A percentile compares a stretch with the other conserved stretches of the same genome.
Conservation (phyloP, 2,888 invertebrate genomes). For the Hofmannophila pseudospretella region DNA sequence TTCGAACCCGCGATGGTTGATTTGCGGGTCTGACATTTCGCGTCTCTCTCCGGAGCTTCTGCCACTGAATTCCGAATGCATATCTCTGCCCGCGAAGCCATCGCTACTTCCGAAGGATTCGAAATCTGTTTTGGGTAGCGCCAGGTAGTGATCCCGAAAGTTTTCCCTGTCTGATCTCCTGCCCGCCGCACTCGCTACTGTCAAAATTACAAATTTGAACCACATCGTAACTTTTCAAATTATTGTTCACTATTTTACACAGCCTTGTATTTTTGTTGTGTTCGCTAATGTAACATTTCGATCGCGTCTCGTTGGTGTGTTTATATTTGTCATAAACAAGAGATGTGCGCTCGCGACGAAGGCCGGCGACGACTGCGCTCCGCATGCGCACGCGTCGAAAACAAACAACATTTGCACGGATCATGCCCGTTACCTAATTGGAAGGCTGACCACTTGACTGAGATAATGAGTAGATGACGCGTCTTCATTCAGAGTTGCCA, state of each 20-base stretch:
- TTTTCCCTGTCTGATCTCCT: background rate
- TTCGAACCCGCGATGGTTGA: background rate
- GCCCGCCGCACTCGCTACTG: constrained; percentile 3
- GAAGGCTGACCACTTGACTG: no score
- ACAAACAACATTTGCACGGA: background rate
- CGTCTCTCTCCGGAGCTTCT: background rate
- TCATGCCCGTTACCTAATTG: background rate
- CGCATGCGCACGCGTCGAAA: background rate
- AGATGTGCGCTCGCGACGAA: constrained; percentile 2
- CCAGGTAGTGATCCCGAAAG: background rate
- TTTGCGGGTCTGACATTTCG: background rate
- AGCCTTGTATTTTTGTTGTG: background rate
- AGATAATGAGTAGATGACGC: background rate
- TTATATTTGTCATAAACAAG: no score
- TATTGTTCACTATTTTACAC: background rate
- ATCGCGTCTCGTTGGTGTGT: no score
- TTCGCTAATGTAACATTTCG: no score
- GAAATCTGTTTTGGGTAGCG: background rate
- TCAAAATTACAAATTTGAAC: background rate
- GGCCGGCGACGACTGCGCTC: constrained; percentile 1
- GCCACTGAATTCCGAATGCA: background rate
- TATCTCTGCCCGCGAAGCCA: background rate
- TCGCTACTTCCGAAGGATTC: background rate
- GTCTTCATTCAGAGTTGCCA: background rate
- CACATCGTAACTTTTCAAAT: background rate